Conservation (phyloP, 2,797 vertebrate species). For the Anas bahamensis region DNA sequence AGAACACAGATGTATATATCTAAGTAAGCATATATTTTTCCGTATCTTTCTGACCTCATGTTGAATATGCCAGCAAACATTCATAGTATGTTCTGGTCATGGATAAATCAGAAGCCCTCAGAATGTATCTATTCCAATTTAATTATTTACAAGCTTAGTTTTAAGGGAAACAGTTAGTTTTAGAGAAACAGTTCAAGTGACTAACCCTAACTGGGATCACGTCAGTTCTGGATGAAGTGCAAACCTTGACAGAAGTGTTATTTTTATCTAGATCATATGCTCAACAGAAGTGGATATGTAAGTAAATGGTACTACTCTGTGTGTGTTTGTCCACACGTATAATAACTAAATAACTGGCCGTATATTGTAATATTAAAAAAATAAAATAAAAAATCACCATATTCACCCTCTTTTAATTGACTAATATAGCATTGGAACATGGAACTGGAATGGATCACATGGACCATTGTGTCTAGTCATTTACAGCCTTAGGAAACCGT, state of each 20-base stretch:
- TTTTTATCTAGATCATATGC: background rate
- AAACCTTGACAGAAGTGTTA: background rate
- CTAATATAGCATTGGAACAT: background rate
- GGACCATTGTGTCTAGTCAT: background rate
- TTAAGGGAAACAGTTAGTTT: background rate
- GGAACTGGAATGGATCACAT: background rate
- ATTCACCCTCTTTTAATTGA: background rate
- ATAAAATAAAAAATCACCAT: background rate
- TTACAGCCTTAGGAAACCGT: background rate
- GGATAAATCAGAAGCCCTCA: background rate
- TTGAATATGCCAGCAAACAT: background rate
- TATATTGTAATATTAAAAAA: background rate
- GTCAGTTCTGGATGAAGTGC: background rate
- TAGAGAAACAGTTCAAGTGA: background rate
- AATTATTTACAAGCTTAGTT: background rate
- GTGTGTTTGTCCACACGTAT: background rate
- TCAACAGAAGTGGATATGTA: background rate
- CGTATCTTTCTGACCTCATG: background rate
- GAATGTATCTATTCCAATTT: background rate
- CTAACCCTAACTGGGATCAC: background rate
- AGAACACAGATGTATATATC: background rate
- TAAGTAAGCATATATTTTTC: background rate
- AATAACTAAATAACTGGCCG: background rate
- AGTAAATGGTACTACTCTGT: background rate
- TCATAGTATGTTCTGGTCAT: background rate